A percentile compares a stretch with the other conserved stretches of the same genome.
These are phyloP conservation scores for Pelodytes ibericus DNA, from an alignment of 2,797 vertebrate genomes.

Conservation along the genomic window DNA sequence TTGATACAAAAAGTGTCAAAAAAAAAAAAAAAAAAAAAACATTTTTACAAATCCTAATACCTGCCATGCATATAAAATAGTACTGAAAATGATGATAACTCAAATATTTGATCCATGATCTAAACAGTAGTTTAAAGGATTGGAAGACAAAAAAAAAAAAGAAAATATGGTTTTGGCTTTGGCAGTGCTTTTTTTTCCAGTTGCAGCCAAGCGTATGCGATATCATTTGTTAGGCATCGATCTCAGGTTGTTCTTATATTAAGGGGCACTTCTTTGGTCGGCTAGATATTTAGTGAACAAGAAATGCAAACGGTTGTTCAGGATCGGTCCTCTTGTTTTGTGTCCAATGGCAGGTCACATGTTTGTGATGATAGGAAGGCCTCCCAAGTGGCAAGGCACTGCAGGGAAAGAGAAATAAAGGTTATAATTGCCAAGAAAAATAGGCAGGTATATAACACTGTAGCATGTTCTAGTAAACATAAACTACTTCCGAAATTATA, in stretches of 20 bases:
- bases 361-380: constrained; percentile 76
- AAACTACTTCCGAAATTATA: too few species aligned
- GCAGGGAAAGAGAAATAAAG: constrained; percentile 52
- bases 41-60: constrained; percentile 58
- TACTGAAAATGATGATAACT: constrained; percentile 14
- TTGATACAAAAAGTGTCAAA: constrained; percentile 60
- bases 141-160: constrained; percentile 54
- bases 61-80: constrained; percentile 34
- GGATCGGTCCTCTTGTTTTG: constrained; percentile 68
- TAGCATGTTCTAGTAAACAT: too few species aligned
- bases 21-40: constrained; percentile 61
- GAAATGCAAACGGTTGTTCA: constrained; percentile 59
- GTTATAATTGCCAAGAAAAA: too few species aligned
- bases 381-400: constrained; percentile 84
- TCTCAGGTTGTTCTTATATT: constrained; percentile 11
- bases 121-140: constrained; percentile 60
- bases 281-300: constrained; percentile 54
- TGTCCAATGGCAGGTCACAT: constrained; percentile 66
- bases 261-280: constrained; percentile 73
- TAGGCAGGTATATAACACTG: too few species aligned
- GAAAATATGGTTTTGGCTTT: constrained; percentile 7
- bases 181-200: constrained; percentile 13
- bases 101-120: constrained; percentile 37
- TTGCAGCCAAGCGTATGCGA: not conserved
- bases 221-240: not conserved